Base-by-base conservation (phyloP, 2,888 invertebrate genomes). In the Torymus auratus region DNA sequence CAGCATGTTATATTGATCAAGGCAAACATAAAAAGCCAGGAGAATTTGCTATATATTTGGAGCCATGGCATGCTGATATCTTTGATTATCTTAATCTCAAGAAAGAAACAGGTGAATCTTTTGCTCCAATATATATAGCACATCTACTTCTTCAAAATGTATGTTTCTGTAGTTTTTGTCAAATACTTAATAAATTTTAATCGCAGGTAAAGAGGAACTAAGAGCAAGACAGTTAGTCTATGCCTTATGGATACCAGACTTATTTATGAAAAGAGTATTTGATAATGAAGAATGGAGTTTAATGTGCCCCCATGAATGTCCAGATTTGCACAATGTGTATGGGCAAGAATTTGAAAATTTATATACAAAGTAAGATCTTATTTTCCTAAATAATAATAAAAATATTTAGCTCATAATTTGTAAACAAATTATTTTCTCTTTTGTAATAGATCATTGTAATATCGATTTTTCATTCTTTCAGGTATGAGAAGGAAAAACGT, bases 11-110 rank as follows among this genome's bases (percentile, higher is more conserved):
- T 92, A 98, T 99, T 0, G 98, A 99, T 91, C 99, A 99, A 92
- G 98, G 99, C 23, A 99, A 99, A 68, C 98, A 98, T 88, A 99
- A 99, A 93, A 92, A 99, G 83, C 99, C 99, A 1, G 99, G 99
- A 23, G 99, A 99, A 2, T 98, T 99, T 92, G 98, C 99, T 15
- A 95, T 99, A 82, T 99, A 99, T 89, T 91, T 99, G 73, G 99
- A 99, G 91, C 99, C 99, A 0, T 99, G 99, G 99, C 99, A 99
- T 92, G 96, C 97, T 0, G 99, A 99, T 91, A 93, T 99, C 80
- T 97, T 98, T 89, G 98, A 98, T 81, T 99, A 99, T 91, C 92
- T 99, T 71, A 96, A 99, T 89, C 92, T 99, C 70, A 97, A 96
- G 88, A 99, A 98, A 90, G 99, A 99, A 89, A 98, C 97, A 0